Percentiles rank a stretch among this genome's conserved stretches.
Conservation (phyloP, 1,140 invertebrate genomes). For the Drosophila pandora region DNA sequence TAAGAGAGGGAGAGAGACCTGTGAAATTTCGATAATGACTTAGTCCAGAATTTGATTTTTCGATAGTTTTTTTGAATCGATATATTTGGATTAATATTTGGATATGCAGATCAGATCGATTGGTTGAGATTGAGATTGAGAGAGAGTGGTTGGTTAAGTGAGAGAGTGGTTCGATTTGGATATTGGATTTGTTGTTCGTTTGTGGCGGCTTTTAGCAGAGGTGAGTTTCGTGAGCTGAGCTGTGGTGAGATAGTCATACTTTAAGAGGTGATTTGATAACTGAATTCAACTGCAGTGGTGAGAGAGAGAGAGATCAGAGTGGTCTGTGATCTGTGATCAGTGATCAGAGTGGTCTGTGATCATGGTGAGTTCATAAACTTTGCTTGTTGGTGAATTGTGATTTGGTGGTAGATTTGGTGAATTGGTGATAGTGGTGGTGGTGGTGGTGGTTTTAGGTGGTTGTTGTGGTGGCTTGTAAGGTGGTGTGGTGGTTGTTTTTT, state of each 20-base stretch:
- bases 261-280: slow-evolving; percentile 64
- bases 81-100: not conserved
- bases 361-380: slow-evolving; percentile 40
- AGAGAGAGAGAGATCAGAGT: slow-evolving; percentile 6
- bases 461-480: not conserved
- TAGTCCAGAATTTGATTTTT: slow-evolving; percentile 58
- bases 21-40: slow-evolving; percentile 83
- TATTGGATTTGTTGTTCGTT: slow-evolving; percentile 44
- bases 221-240: slow-evolving; percentile 69
- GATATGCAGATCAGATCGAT: slow-evolving; percentile 17
- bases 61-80: slow-evolving; percentile 45
- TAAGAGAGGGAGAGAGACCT: slow-evolving; percentile 55
- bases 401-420: slow-evolving; percentile 36
- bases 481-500: not conserved
- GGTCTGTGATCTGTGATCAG: slow-evolving; percentile 37
- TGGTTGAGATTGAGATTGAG: slow-evolving; percentile 36
- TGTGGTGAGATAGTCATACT: slow-evolving; percentile 60
- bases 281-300: slow-evolving; percentile 37
- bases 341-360: slow-evolving; percentile 42
- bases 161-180: slow-evolving; percentile 40
- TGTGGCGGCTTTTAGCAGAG: slow-evolving; percentile 48
- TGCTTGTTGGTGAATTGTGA: slow-evolving; percentile 40
- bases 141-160: slow-evolving; percentile 29
- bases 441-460: not conserved
- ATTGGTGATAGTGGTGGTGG: slow-evolving; percentile 12